Evolutionary conservation across 2,113 vertebrate genomes (phyloP), one percentile per base, ranked within the genome.

Genomic region (Gracilinanus agilis): DNA sequence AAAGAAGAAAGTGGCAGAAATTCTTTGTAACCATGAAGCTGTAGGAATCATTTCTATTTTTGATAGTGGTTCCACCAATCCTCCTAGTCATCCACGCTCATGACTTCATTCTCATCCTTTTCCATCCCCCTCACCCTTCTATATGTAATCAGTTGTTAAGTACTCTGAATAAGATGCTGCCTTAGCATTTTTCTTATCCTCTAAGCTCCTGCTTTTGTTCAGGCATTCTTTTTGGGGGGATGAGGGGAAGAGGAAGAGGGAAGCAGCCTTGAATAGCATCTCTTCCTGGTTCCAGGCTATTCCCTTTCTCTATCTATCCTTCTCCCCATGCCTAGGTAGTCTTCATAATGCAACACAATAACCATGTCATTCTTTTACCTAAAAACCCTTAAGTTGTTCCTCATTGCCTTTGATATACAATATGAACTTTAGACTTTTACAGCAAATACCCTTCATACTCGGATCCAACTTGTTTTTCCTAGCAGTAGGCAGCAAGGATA

Each of bases 11-110:
- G 61, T 12, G 91, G 53, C 54, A 34, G 21, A 94, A 54, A 25
- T 88, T 91, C 75, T 90, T 92, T 83, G 67, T 40, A 83, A 40
- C 67, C n/a, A 40, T 83, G 23, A 83, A 83, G n/a, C 67, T 40
- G 40, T 40, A 34, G n/a, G n/a, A 83, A 40, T 83, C 67, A 83
- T 40, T 83, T 83, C 67, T 83, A 83, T 83, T 83, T 83, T 40
- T 83, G 67, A 40, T 2, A 83, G 19, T 83, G 67, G 67, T 19
- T 40, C n/a, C n/a, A 83, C 34, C 67, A 40, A 2, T 83, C n/a
- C 67, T 75, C n/a, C n/a, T 1, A 75, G 34, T n/a, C 61, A n/a
- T 75, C 34, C 61, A 75, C 29, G 34, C 34, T 40, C 67, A 40
- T 40, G 67, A 83, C 67, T n/a, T 83, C 67, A 83, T 83, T 75